Base-by-base conservation (phyloP, 2,113 vertebrate species). In the Chiloscyllium plagiosum region DNA sequence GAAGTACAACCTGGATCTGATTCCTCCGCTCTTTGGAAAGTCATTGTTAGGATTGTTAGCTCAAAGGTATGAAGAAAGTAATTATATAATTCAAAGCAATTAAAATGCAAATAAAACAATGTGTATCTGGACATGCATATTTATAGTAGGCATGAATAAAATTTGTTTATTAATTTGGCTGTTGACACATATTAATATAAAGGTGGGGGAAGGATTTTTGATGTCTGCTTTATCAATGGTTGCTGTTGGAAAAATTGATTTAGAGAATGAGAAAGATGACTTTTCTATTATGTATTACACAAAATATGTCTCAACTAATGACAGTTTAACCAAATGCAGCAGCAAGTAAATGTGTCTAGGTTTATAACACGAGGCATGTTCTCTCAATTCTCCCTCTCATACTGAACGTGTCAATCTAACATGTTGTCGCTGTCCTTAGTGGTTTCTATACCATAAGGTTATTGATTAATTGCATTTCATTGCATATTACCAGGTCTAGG, bases 1-100 rank as follows among this genome's bases (percentile, higher is more conserved):
- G 99, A 99, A 96, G 99, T 99, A 65, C 98, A 98, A 93, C 98
- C 99, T 94, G 98, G 98, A 68, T 99, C 99, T n/a, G 99, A 99
- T 96, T 97, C 99, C 94, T 98, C 98, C 56, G 98, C 99, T 50
- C 97, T 99, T 97, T 99, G 99, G 99, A 99, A 99, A 96, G 98
- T 99, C 96, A 97, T 98, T 0, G 99, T 99, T 96, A 98, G 99
- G 78, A 97, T 99, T 90, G 98, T 99, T 96, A 99, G 99, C 96
- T 99, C 99, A 78, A 99, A 99, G 98, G 99, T 99, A 97, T 98
- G 97, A 96, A 94, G 42, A n/a, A 37, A 47, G 19, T 6, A n/a
- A 37, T 42, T 95, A 50, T 78, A 66, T 66, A 66, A 56, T 61
- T 92, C 17, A 17, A 33, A 20, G 1, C 5, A 66, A 66, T 65